phyloP scores from a whole-genome alignment of 2,113 vertebrate species.

The Gulo gulo region DNA sequence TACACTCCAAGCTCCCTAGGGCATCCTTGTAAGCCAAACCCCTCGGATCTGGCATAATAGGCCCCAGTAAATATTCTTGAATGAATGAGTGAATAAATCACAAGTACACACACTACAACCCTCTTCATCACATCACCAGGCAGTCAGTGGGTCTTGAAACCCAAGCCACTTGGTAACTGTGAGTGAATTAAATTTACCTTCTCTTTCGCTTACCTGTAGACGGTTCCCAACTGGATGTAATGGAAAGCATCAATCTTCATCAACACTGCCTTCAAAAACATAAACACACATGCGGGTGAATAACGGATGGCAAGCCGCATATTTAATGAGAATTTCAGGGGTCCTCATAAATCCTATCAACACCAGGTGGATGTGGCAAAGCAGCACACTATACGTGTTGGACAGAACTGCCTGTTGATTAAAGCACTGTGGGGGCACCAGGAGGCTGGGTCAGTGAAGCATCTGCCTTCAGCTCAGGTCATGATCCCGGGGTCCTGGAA shows the following conservation, averaged over 20 bases:
- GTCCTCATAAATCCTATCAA: background rate
- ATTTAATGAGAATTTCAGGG: background rate
- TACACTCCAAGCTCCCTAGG: background rate
- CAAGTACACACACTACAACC: background rate
- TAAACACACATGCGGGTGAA: background rate
- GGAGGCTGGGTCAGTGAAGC: background rate
- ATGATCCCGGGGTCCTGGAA: background rate
- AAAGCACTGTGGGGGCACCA: background rate
- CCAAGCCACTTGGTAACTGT: background rate
- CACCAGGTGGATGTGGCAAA: background rate
- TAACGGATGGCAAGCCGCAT: rapidly evolving
- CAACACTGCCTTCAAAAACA: constrained; percentile 88
- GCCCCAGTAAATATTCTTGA: background rate
- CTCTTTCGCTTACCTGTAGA: constrained; percentile 85
- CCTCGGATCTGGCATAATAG: background rate
- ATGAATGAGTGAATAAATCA: background rate
- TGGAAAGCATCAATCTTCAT: constrained; percentile 99
- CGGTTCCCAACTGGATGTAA: constrained; percentile 93
- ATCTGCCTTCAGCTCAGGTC: background rate
- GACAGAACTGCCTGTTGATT: background rate
- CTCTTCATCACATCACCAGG: background rate
- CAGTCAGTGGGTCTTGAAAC: background rate
- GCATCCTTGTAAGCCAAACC: background rate
- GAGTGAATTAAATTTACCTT: background rate
- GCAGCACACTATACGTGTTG: background rate